These are phyloP conservation scores for Poeciliopsis prolifica DNA, from an alignment of 2,113 vertebrate species.

Conservation along the genomic window DNA sequence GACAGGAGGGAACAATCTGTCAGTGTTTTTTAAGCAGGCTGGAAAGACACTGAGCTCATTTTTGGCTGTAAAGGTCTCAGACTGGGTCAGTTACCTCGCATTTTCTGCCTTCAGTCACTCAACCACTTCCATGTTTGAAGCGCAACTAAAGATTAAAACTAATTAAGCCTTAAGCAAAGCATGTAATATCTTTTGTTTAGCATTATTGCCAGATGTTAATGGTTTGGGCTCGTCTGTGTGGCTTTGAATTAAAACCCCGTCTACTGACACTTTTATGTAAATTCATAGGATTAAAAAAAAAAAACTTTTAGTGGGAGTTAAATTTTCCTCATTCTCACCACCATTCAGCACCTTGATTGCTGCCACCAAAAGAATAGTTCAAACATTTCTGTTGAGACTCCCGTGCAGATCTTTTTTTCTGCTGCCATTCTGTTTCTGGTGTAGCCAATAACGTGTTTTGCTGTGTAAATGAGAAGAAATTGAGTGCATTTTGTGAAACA, in stretches of 20 bases:
- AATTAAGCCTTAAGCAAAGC: neutral
- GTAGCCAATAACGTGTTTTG: neutral
- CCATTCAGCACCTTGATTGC: neutral
- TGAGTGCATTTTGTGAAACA: neutral
- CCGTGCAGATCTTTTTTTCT: neutral
- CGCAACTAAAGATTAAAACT: neutral
- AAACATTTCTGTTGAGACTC: neutral
- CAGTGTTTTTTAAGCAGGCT: constrained; percentile 52
- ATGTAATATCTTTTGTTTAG: neutral
- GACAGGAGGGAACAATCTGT: constrained; percentile 58
- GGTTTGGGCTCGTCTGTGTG: neutral
- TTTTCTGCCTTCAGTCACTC: neutral
- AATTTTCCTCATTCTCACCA: neutral
- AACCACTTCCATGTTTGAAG: neutral
- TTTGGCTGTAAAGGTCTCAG: constrained; percentile 43
- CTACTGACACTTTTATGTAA: neutral
- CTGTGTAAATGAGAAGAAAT: neutral
- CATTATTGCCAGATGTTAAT: neutral
- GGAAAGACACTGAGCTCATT: constrained; percentile 53
- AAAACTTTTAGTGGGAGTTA: neutral
- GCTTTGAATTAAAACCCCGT: neutral
- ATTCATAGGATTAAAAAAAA: neutral
- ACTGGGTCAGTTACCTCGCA: constrained; percentile 16
- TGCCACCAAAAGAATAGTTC: neutral
- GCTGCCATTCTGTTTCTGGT: neutral